Evolutionary conservation across 1,140 invertebrate species (phyloP), one percentile per base, ranked within the genome.

Genomic region (Drosophila bocqueti): DNA sequence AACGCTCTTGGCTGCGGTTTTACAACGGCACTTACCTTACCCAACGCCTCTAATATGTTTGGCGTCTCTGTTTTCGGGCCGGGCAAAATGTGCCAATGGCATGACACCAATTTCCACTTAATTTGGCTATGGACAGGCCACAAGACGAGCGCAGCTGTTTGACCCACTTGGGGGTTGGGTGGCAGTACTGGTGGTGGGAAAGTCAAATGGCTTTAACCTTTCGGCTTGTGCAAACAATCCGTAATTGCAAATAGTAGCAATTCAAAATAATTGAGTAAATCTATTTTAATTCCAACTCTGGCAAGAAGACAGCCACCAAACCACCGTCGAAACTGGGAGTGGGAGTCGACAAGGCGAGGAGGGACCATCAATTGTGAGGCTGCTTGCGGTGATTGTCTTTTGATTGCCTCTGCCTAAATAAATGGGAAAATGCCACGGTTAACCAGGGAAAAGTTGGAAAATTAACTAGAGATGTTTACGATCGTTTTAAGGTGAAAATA

Each of bases 31-130:
- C 89, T 91, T 91, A 91, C 89, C 87, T 91, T 91, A 89, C 89
- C 76, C 87, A 91, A 91, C 45, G 60, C 26, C 64, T 61, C 69
- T 72, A 60, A 73, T 73, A 43, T 52, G 55, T 52, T 47, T 67
- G 42, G 65, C 7, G 65, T 49, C 13, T 46, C 21, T 60, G 15
- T 76, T 57, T 57, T 57, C 18, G 69, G 65, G 67, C 62, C 52
- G 54, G 69, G 50, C 69, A 55, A 91, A 91, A 91, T 91, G 83
- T 91, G 87, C 87, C 87, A 91, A 91, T 91, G 87, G 87, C 87
- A 91, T 84, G 89, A 91, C 87, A 91, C 87, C 87, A 76, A 91
- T 91, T 91, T 91, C 52, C 79, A 66, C 62, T 67, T 46, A 62
- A 69, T 79, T 72, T 73, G 11, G 58, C 63, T 63, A 29, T 62